Evolutionary conservation across 2,113 vertebrate genomes (phyloP).

Genomic region (Rhipidura dahli): DNA sequence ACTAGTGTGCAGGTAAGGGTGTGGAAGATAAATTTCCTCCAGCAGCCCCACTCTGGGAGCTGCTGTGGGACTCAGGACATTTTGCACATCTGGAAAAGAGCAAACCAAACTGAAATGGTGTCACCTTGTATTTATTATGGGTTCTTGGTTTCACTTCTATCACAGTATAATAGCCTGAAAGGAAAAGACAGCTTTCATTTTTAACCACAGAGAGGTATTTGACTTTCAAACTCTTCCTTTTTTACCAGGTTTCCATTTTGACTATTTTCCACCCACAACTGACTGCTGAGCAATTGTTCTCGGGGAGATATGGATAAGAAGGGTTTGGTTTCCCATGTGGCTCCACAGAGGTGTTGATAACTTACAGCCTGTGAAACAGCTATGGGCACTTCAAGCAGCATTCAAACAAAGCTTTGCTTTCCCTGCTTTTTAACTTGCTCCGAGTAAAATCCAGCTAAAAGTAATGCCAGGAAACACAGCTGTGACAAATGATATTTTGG

Average conservation of each 20-base stretch:
- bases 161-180: background rate
- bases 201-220: background rate
- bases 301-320: background rate
- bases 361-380: background rate
- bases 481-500: background rate
- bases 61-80: background rate
- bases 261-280: background rate
- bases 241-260: background rate
- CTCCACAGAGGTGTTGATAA: background rate
- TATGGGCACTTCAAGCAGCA: background rate
- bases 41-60: background rate
- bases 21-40: background rate
- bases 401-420: background rate
- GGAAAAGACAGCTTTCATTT: background rate
- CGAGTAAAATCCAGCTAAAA: background rate
- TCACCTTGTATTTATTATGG: background rate
- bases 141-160: background rate
- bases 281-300: background rate
- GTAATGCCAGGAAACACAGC: background rate
- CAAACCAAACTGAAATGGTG: background rate
- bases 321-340: background rate
- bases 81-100: background rate
- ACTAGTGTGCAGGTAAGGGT: background rate
- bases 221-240: background rate
- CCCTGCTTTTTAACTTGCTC: background rate